Evolutionary conservation across 1,140 invertebrate genomes (phyloP).

Genomic region (Pollicipes pollicipes): DNA sequence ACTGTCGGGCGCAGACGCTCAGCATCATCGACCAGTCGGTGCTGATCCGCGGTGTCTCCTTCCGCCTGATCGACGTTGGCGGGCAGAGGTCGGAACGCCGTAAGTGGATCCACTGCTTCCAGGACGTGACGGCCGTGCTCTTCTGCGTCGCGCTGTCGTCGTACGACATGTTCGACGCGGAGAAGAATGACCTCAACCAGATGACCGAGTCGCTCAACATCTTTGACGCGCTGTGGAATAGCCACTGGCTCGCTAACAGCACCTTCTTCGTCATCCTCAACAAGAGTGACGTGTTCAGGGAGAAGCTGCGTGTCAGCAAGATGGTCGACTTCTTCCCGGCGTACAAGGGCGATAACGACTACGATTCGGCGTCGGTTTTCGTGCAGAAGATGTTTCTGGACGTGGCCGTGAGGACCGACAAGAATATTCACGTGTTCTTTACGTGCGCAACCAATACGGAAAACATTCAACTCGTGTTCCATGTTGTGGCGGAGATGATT

Average conservation of each 20-base stretch:
- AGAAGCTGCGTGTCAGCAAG: slow-evolving; percentile 3
- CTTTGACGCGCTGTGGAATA: slow-evolving; percentile 9
- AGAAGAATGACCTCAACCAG: slow-evolving; percentile 22
- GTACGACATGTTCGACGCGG: slow-evolving; percentile 28
- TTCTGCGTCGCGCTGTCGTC: slow-evolving; percentile 26
- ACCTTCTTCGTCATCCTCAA: slow-evolving; percentile 13
- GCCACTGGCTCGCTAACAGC: slow-evolving; percentile 10
- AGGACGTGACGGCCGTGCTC: slow-evolving; percentile 28
- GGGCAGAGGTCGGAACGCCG: slow-evolving; percentile 36
- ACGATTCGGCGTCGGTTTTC: not conserved
- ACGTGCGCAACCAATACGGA: slow-evolving; percentile 31
- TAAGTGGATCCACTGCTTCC: slow-evolving; percentile 38
- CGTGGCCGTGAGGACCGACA: not conserved
- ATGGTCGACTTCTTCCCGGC: slow-evolving; percentile 1
- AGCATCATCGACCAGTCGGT: slow-evolving; percentile 9
- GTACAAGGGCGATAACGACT: slow-evolving; percentile 4
- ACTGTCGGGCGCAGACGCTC: slow-evolving; percentile 10
- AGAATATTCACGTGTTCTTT: slow-evolving; percentile 19
- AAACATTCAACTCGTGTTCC: slow-evolving; percentile 27
- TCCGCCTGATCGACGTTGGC: slow-evolving; percentile 30
- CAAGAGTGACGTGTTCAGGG: slow-evolving; percentile 12
- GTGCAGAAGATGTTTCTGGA: slow-evolving; percentile 5
- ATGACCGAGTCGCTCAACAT: slow-evolving; percentile 9
- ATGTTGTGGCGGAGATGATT: slow-evolving; percentile 18
- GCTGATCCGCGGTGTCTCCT: slow-evolving; percentile 10